Percentiles rank a stretch among this genome's conserved stretches.
These are phyloP conservation scores for Corbicula japonica DNA, from an alignment of 2,888 invertebrate genomes.

Conservation along the genomic window DNA sequence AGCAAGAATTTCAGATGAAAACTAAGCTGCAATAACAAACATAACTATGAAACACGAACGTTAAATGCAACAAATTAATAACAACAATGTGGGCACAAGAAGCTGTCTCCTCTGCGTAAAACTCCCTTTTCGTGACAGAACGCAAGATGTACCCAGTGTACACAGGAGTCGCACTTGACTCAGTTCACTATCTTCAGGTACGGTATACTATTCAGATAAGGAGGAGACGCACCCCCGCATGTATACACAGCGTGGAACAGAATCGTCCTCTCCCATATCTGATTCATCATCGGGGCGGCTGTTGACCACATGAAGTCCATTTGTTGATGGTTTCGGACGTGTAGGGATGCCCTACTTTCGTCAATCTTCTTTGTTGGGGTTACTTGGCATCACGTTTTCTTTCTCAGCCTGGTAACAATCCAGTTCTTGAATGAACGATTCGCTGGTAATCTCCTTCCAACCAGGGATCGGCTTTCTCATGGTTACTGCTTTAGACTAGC, in stretches of 20 bases:
- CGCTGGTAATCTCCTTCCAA: neutral
- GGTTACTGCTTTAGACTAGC: neutral
- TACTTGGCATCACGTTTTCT: neutral
- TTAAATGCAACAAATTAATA: too few relatives aligned
- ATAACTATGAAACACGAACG: too few relatives aligned
- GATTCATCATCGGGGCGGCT: neutral
- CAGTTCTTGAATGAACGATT: neutral
- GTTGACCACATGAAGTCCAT: neutral
- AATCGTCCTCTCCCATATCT: neutral
- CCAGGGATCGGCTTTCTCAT: neutral
- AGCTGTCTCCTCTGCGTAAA: neutral
- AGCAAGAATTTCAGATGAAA: too few relatives aligned
- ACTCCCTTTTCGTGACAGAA: constrained; percentile 11
- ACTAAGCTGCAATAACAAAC: too few relatives aligned
- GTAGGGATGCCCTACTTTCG: too few relatives aligned
- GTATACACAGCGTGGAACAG: constrained; percentile 12
- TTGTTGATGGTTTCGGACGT: constrained; percentile 1
- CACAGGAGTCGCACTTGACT: constrained; percentile 5
- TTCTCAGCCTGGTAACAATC: neutral
- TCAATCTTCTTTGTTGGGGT: neutral
- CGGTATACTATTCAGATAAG: constrained; percentile 14
- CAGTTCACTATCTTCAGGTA: constrained; percentile 13
- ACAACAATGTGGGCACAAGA: constrained; percentile 16
- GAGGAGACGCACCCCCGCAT: constrained; percentile 6
- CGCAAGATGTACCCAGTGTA: constrained; percentile 14